Evolutionary conservation across 2,113 vertebrate genomes (phyloP).

Genomic region (Sciurus niger): DNA sequence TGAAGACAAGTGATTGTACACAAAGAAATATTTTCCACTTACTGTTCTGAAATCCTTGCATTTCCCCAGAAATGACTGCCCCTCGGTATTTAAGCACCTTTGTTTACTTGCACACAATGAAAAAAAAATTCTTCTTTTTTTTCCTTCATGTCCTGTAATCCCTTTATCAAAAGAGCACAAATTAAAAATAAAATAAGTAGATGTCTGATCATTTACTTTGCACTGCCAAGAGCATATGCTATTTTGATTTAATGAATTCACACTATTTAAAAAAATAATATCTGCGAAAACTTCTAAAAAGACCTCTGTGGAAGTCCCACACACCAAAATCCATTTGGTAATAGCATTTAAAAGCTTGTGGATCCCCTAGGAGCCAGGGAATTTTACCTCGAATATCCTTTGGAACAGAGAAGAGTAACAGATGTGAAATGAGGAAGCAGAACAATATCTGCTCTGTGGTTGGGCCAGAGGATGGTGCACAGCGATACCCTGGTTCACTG

Average conservation of each 20-base stretch:
- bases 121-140: neutral
- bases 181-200: slow-evolving; percentile 22
- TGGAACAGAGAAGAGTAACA: slow-evolving; percentile 72
- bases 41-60: neutral
- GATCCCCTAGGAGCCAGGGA: slow-evolving; percentile 55
- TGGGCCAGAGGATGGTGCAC: neutral
- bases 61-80: neutral
- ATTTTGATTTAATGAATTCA: slow-evolving; percentile 58
- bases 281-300: slow-evolving; percentile 57
- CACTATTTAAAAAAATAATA: slow-evolving; percentile 53
- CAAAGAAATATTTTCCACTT: neutral
- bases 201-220: slow-evolving; percentile 31
- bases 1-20: slow-evolving; percentile 6
- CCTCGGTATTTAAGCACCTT: neutral
- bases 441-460: slow-evolving; percentile 7
- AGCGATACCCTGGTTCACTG: neutral
- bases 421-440: slow-evolving; percentile 54
- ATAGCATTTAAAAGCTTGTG: slow-evolving; percentile 61
- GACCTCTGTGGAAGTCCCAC: slow-evolving; percentile 63
- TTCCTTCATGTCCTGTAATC: neutral
- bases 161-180: neutral
- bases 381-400: slow-evolving; percentile 71
- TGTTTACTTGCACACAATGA: neutral
- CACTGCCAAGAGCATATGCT: neutral
- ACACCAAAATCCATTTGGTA: slow-evolving; percentile 77